These are phyloP conservation scores for Takifugu ocellatus DNA, from an alignment of 2,797 vertebrate genomes.

Conservation along the genomic window DNA sequence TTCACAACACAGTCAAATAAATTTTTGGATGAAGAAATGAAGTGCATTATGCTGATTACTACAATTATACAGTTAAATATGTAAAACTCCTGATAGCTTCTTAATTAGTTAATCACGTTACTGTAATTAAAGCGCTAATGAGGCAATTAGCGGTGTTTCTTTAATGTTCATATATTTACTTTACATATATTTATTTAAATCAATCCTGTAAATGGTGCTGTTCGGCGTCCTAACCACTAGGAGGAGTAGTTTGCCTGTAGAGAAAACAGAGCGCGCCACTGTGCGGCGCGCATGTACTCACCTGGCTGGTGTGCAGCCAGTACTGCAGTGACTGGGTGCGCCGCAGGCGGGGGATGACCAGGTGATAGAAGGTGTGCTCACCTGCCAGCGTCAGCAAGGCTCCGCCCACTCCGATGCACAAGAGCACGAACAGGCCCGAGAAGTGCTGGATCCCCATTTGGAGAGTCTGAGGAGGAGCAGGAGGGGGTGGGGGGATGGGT, in stretches of 20 bases:
- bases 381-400: slow-evolving; percentile 87
- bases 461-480: slow-evolving; percentile 76
- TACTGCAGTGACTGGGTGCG: slow-evolving; percentile 83
- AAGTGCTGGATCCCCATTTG: slow-evolving; percentile 96
- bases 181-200: not conserved
- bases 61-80: not conserved
- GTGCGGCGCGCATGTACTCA: slow-evolving; percentile 38
- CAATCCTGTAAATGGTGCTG: too few species aligned
- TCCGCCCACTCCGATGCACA: slow-evolving; percentile 87
- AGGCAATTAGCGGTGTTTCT: slow-evolving; percentile 22
- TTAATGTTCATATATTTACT: slow-evolving; percentile 26
- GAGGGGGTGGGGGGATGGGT: slow-evolving; percentile 27
- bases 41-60: not conserved
- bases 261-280: not conserved
- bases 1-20: slow-evolving; percentile 1
- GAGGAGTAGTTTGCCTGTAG: slow-evolving; percentile 44
- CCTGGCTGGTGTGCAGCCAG: slow-evolving; percentile 95
- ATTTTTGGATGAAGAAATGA: not conserved
- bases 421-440: slow-evolving; percentile 89
- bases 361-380: slow-evolving; percentile 86
- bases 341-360: slow-evolving; percentile 85
- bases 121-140: slow-evolving; percentile 12
- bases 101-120: slow-evolving; percentile 23
- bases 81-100: slow-evolving; percentile 8
- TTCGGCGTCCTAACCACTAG: slow-evolving; percentile 52